Base-by-base conservation (phyloP, 2,797 vertebrate species). In the Helarctos malayanus region DNA sequence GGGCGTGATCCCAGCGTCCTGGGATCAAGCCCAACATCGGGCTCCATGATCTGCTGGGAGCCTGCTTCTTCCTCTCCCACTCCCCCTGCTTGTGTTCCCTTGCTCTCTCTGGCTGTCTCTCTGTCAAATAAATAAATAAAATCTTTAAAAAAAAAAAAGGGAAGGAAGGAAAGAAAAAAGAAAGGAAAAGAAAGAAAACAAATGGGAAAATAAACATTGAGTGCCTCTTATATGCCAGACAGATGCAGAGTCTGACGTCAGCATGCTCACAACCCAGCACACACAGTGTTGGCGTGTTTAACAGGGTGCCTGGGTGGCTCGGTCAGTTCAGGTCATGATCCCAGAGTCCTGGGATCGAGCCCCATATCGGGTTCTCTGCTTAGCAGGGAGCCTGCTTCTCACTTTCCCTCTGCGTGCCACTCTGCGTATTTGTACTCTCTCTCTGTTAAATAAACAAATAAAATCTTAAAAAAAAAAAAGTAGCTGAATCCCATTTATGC, bases 241-340 rank as follows among this genome's bases (percentile, higher is more conserved):
- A 91, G 83, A 59, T 93, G 25, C 32, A 84, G 18, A 84, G 18
- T 93, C 32, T 94, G 71, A 91, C 41, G 41, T 94, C 49, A 59
- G 2, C 57, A 49, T 59, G 69, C 47, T 75, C 41, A 57, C 41
- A 83, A 23, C 38, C 35, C 63, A 92, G 47, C 32, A 93, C 57
- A 87, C 21, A 86, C 4, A 91, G 35, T 86, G 54, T 90, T 95
- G 69, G 29, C n/a, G 90, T 93, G 57, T 91, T 91, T 93, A 89
- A 89, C 78, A 69, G 56, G 57, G 25, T 9, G 3, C 57, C 57
- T 59, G 57, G 57, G 57, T 61, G 27, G 59, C 59, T 61, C 29
- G 1, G 61, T 63, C 2, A 7, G 61, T 32, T 32, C 61, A 32
- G 29, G 61, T 32, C 61, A 35, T 68, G 63, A 68, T 68, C 16